A percentile compares a stretch with the other conserved stretches of the same genome.
Evolutionary conservation across 1,140 invertebrate species (phyloP).

Genomic region (Atta colombica): DNA sequence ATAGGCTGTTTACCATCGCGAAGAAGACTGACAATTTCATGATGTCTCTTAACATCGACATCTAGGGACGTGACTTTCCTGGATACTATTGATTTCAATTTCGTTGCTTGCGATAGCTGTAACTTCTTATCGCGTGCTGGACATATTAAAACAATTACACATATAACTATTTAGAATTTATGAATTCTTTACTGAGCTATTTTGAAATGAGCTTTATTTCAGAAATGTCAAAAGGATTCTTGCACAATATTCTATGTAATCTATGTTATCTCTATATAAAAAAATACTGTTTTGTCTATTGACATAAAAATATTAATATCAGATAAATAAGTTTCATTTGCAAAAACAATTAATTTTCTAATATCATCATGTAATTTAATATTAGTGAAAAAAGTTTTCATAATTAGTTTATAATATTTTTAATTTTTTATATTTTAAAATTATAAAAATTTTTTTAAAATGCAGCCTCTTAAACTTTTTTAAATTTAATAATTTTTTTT

Average conservation of each 20-base stretch:
- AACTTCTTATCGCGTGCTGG: constrained; percentile 88
- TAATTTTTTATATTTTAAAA: no score
- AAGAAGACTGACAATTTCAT: constrained; percentile 87
- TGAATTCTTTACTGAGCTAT: not conserved
- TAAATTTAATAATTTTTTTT: no score
- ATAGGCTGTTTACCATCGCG: constrained; percentile 87
- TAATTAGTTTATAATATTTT: no score
- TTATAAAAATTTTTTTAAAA: no score
- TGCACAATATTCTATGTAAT: not conserved
- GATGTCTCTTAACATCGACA: constrained; percentile 87
- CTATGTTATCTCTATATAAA: not conserved
- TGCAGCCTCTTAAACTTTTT: no score
- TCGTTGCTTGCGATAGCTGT: constrained; percentile 86
- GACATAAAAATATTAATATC: not conserved
- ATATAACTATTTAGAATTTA: constrained; percentile 1
- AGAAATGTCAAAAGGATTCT: not conserved
- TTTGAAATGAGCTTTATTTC: not conserved
- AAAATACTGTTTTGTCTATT: not conserved
- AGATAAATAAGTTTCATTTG: constrained; percentile 9
- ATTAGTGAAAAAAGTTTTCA: not conserved
- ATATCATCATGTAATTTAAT: not conserved
- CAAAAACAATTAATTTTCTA: not conserved
- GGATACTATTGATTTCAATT: constrained; percentile 87
- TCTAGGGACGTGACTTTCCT: constrained; percentile 87
- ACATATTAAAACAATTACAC: constrained; percentile 22